Evolutionary conservation across 2,888 invertebrate genomes (phyloP).

Genomic region (Drosophila neotestacea): DNA sequence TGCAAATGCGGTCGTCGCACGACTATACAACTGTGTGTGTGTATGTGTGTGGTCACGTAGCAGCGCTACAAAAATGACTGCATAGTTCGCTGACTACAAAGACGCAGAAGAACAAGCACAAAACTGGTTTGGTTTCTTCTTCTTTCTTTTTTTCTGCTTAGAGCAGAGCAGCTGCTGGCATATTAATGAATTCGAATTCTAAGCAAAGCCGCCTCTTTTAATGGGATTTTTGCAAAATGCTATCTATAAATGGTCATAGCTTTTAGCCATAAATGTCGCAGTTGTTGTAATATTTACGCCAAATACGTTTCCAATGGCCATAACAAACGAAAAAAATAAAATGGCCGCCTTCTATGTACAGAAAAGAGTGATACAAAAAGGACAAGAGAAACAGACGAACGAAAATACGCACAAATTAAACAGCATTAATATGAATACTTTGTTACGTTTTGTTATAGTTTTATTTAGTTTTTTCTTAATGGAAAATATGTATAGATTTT

Average conservation of each 20-base stretch:
- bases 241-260: conserved; percentile 61
- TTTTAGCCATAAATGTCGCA: conserved; percentile 60
- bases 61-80: conserved; percentile 68
- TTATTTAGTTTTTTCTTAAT: conserved; percentile 18
- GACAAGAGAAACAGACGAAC: conserved; percentile 26
- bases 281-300: conserved; percentile 62
- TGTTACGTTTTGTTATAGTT: conserved; percentile 15
- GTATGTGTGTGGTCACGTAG: conserved; percentile 72
- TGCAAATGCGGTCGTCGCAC: conserved; percentile 72
- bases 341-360: conserved; percentile 51
- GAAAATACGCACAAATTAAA: conserved; percentile 44
- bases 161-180: conserved; percentile 47
- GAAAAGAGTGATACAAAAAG: conserved; percentile 19
- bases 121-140: conserved; percentile 58
- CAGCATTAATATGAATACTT: conserved; percentile 30
- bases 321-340: conserved; percentile 37
- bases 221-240: conserved; percentile 57
- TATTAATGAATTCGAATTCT: conserved; percentile 69
- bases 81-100: conserved; percentile 58
- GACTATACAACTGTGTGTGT: conserved; percentile 35
- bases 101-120: conserved; percentile 37
- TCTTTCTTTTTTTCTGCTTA: conserved; percentile 26
- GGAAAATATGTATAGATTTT: conserved; percentile 40
- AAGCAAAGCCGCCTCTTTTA: conserved; percentile 58
- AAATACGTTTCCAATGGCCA: conserved; percentile 43